Evolutionary conservation across 2,888 invertebrate genomes (phyloP), one percentile per base, ranked within the genome.

Genomic region (Pelosia muscerda): DNA sequence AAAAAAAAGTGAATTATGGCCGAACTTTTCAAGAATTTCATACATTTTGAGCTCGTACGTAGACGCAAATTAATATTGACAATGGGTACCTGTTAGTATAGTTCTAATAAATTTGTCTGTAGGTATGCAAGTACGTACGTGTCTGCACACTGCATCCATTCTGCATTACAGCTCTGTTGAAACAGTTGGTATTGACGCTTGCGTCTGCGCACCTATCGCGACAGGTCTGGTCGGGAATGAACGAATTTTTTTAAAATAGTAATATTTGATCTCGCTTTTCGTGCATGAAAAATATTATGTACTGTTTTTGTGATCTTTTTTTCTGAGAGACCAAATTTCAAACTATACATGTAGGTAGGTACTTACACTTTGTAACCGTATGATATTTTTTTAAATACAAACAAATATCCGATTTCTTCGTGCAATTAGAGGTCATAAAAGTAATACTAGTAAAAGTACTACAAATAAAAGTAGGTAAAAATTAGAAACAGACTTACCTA

Each of bases 101-200:
- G 23, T 8, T 9, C 26, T 38, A 13, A 61, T 49, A 61, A 22
- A 49, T 22, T 28, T 11, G 34, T 64, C 56, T 31, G 22, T 25
- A 13, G 22, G 25, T 10, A 31, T 59, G 25, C 5, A 55, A 15
- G 28, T 31, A 49, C 8, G n/a, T 59, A 42, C 11, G 19, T n/a
- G 19, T n/a, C 15, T 8, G 57, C 57, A 67, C 25, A 57, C 53
- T 63, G 58, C 63, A 63, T 54, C 38, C 74, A 70, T 78, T 81
- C 74, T 78, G 73, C 70, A 70, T 70, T 55, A 65, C 54, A 58
- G 28, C 26, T 55, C 53, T 78, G 66, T 79, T 81, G 76, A 79
- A 75, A 77, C 81, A 78, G 81, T 71, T 78, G 78, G 68, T 69
- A 71, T 72, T 67, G 53, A 74, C 70, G 53, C 34, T 58, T 67